phyloP scores from a whole-genome alignment of 2,888 invertebrate species.

The Palloptera scutellata region DNA sequence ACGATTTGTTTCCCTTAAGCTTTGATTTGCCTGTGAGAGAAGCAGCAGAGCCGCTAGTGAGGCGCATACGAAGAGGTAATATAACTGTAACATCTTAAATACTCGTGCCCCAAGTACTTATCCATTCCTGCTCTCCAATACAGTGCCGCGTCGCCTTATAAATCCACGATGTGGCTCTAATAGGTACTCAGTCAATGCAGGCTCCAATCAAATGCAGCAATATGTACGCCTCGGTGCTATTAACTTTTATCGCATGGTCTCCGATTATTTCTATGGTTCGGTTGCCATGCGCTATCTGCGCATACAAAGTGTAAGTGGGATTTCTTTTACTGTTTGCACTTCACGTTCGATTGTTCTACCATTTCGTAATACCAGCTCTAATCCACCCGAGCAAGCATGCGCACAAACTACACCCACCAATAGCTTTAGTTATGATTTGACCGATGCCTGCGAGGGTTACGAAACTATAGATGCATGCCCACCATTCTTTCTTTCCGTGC shows the following conservation, averaged over 20 bases:
- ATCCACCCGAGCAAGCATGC: conserved; percentile 65
- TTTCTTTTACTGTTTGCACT: conserved; percentile 70
- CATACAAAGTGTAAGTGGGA: conserved; percentile 67
- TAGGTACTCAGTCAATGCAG: conserved; percentile 63
- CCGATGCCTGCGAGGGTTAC: conserved; percentile 68
- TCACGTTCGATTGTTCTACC: conserved; percentile 69
- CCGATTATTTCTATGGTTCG: conserved; percentile 74
- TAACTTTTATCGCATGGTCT: conserved; percentile 74
- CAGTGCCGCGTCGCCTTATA: conserved; percentile 70
- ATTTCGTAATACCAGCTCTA: conserved; percentile 61
- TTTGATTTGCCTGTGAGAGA: conserved; percentile 51
- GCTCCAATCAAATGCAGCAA: conserved; percentile 66
- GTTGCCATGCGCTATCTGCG: conserved; percentile 66
- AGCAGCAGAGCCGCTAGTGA: conserved; percentile 64
- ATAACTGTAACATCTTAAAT: conserved; percentile 33
- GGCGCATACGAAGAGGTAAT: conserved; percentile 72
- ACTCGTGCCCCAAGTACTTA: no score
- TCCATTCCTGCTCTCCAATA: background rate
- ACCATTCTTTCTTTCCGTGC: conserved; percentile 74
- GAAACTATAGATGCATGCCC: conserved; percentile 69
- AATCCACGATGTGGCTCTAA: conserved; percentile 70
- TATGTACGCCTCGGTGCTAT: conserved; percentile 71
- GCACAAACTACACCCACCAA: conserved; percentile 67
- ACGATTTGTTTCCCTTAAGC: conserved; percentile 65
- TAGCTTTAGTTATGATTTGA: conserved; percentile 67